Evolutionary conservation across 2,888 invertebrate species (phyloP), one percentile per base, ranked within the genome.

Genomic region (Cerastis leucographa): DNA sequence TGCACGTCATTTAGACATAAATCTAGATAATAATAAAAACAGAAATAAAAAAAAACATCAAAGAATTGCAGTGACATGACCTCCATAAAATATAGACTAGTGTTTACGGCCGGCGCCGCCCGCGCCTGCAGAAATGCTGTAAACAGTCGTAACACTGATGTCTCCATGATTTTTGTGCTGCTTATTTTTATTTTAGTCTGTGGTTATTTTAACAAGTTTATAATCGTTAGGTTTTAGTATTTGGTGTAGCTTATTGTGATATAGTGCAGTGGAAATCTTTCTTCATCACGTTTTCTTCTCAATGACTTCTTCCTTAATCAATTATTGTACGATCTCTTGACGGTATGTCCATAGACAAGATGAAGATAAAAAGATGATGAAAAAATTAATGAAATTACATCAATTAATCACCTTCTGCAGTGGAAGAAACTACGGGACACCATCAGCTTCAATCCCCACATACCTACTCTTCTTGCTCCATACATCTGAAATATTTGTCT

Each of bases 11-110:
- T 84, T 83, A 49, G 42, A 74, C 80, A 89, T 88, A 88, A 88
- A 88, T 88, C 88, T 85, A 77, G 61, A 66, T 54, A 87, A 87
- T 81, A 89, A 87, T 89, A 88, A 88, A 69, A 87, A 79, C 59
- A n/a, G 73, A 81, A 87, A 78, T 73, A 88, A 82, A 78, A 83
- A 83, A 49, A 22, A 66, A 86, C 79, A 81, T 88, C 88, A 88
- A 88, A 89, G 88, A 74, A 42, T 73, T 73, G 71, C 74, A 80
- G 79, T 83, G 88, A 85, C 89, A 87, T 64, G 85, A 59, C 83
- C 83, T 83, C 78, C 67, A 85, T 83, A 69, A 81, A 85, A 78
- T 72, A 74, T 74, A 85, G 67, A 69, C 85, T 84, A 75, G 67
- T 82, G 80, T 87, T 87, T 88, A 88, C 66, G 49, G 66, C 66